phyloP scores from a whole-genome alignment of 2,797 vertebrate species.

The Channallabes apus region DNA sequence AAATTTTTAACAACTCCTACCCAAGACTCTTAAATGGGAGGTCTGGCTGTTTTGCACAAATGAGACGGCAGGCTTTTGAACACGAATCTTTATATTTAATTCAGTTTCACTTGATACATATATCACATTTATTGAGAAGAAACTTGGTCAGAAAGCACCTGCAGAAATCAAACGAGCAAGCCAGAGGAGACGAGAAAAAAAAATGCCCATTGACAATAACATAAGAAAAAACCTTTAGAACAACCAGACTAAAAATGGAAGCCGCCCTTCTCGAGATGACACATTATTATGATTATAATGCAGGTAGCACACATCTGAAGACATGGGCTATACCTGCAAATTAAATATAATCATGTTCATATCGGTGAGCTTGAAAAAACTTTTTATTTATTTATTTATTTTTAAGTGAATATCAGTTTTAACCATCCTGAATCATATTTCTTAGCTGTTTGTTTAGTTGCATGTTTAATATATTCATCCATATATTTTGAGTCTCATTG shows the following conservation, averaged over 20 bases:
- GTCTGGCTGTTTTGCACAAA: neutral
- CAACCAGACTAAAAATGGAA: neutral
- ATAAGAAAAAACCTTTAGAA: neutral
- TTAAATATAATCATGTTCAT: neutral
- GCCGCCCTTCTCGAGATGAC: neutral
- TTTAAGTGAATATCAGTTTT: neutral
- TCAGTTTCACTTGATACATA: neutral
- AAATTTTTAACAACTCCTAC: constrained; percentile 16
- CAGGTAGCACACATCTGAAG: neutral
- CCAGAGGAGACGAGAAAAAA: neutral
- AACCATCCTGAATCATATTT: neutral
- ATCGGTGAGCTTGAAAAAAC: neutral
- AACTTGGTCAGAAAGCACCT: neutral
- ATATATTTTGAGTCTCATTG: neutral
- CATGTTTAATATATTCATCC: neutral
- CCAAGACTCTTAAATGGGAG: neutral
- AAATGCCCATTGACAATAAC: neutral
- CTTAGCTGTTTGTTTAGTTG: neutral
- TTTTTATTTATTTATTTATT: too few species aligned
- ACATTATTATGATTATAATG: neutral
- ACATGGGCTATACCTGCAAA: neutral
- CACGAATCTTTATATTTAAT: neutral
- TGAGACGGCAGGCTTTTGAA: neutral
- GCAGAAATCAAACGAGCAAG: neutral
- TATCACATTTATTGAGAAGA: neutral